phyloP scores from a whole-genome alignment of 2,797 vertebrate genomes.

The Linurgus olivaceus region DNA sequence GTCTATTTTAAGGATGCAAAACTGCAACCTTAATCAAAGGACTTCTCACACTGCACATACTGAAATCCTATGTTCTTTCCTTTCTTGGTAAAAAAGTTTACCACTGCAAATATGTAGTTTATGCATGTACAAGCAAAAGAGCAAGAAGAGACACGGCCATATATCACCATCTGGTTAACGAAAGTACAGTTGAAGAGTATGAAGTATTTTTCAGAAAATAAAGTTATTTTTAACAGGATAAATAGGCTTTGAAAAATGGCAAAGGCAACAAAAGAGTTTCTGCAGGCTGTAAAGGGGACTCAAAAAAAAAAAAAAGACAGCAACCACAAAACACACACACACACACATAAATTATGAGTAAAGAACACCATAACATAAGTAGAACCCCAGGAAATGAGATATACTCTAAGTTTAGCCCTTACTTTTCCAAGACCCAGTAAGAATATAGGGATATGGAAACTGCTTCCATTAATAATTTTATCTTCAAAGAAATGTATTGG shows the following conservation, averaged over 20 bases:
- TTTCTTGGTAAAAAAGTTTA: neutral
- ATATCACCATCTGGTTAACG: neutral
- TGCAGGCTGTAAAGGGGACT: neutral
- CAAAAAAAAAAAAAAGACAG: neutral
- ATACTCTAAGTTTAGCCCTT: neutral
- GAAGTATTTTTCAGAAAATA: neutral
- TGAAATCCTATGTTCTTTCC: neutral
- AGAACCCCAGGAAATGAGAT: slow-evolving; percentile 40
- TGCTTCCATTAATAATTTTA: slow-evolving; percentile 21
- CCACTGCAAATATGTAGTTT: neutral
- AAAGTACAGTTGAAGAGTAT: neutral
- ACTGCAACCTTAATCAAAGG: neutral
- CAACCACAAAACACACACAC: neutral
- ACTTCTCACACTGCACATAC: neutral
- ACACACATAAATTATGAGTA: neutral
- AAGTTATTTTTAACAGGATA: neutral
- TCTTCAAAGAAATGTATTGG: neutral
- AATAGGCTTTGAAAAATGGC: neutral
- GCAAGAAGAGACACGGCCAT: neutral
- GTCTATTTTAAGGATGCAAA: neutral
- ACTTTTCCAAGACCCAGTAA: neutral
- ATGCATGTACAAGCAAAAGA: neutral
- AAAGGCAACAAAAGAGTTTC: neutral
- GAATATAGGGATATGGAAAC: neutral
- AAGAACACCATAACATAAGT: neutral